Conservation (phyloP, 92 coral and sea anemone genomes). For the Epizoanthus stellaris region DNA sequence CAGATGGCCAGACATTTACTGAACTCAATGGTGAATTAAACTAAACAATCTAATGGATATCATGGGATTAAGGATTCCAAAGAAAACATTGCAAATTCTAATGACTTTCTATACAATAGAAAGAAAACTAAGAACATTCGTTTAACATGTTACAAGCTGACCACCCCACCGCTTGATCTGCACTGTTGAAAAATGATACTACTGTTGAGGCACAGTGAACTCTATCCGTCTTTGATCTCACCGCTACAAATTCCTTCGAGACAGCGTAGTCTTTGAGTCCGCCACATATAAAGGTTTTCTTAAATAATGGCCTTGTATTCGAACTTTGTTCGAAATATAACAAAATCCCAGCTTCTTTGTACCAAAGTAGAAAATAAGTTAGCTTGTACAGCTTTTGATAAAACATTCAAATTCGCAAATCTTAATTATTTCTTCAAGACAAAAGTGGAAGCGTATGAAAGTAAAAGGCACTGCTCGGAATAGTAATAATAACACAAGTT, state of each 20-base stretch:
- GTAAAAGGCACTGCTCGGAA: too few species aligned
- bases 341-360: background rate
- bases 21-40: background rate
- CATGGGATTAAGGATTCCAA: background rate
- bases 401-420: too few species aligned
- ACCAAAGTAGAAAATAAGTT: too few species aligned
- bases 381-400: too few species aligned
- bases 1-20: conserved; percentile 21
- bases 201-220: conserved; percentile 2
- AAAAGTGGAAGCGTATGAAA: too few species aligned
- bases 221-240: conserved; percentile 37
- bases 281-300: too few species aligned
- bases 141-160: conserved; percentile 25
- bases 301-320: conserved; percentile 6
- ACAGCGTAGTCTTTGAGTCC: conserved; percentile 21
- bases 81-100: background rate
- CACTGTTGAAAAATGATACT: conserved; percentile 30
- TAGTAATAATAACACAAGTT: too few species aligned
- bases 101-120: background rate
- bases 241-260: conserved; percentile 38
- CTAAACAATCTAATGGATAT: background rate
- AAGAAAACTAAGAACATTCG: conserved; percentile 20
- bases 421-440: too few species aligned
- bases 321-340: background rate
- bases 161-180: conserved; percentile 12